A percentile compares a stretch with the other conserved stretches of the same genome.
Evolutionary conservation across 2,888 invertebrate genomes (phyloP).

Genomic region (Globia sparganii): DNA sequence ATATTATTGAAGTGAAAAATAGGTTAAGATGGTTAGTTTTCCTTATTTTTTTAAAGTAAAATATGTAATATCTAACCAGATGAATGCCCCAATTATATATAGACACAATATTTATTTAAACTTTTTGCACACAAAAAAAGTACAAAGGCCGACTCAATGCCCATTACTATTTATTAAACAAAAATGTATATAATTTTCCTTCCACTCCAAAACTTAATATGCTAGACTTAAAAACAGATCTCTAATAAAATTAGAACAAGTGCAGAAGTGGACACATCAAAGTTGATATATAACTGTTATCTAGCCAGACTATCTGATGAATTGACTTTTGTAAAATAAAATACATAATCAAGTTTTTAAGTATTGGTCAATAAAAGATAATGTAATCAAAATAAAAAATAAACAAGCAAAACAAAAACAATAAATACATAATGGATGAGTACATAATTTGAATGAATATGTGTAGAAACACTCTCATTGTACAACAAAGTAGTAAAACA

Average conservation of each 20-base stretch:
- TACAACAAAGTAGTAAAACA: constrained; percentile 36
- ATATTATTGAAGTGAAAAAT: background rate
- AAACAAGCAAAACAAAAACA: constrained; percentile 27
- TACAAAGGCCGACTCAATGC: background rate
- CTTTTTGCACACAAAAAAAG: background rate
- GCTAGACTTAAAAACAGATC: background rate
- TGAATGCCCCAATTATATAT: background rate
- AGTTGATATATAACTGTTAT: background rate
- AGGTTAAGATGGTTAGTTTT: too few species aligned
- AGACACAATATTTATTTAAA: background rate
- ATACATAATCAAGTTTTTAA: background rate
- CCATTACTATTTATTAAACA: background rate
- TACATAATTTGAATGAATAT: constrained; percentile 31
- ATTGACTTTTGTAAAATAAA: background rate
- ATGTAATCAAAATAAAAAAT: constrained; percentile 19
- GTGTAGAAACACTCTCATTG: constrained; percentile 33
- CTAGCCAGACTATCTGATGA: background rate
- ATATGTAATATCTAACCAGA: background rate
- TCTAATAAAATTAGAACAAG: background rate
- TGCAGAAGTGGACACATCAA: background rate
- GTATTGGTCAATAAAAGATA: constrained; percentile 9
- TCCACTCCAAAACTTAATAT: background rate
- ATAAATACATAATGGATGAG: constrained; percentile 16
- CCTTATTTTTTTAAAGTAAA: too few species aligned
- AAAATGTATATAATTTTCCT: background rate